Percentiles rank a stretch among this genome's conserved stretches.
Evolutionary conservation across 2,113 vertebrate species (phyloP).

Genomic region (Sceloporus undulatus): DNA sequence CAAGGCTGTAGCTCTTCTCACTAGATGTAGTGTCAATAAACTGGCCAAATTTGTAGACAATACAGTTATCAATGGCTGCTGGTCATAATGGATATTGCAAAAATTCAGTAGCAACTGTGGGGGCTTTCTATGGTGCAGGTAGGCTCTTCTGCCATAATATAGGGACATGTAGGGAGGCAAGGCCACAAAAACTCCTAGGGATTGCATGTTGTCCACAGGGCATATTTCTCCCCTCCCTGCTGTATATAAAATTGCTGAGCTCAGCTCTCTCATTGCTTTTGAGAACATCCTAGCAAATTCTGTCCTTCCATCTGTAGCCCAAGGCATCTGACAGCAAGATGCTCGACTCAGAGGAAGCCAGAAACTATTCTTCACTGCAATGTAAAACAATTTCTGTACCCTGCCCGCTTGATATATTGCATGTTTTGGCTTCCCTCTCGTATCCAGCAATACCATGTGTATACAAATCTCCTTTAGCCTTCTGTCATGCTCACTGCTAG

Average conservation of each 20-base stretch:
- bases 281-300: too few relatives aligned
- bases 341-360: neutral
- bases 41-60: neutral
- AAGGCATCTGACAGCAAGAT: neutral
- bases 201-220: too few relatives aligned
- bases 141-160: too few relatives aligned
- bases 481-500: neutral
- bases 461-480: neutral
- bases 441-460: neutral
- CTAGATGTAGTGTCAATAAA: neutral
- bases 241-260: too few relatives aligned
- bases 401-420: neutral
- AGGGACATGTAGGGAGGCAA: too few relatives aligned
- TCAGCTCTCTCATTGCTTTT: too few relatives aligned
- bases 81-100: neutral
- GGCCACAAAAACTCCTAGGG: too few relatives aligned
- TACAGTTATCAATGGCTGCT: neutral
- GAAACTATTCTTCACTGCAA: neutral
- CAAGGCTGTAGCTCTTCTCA: neutral
- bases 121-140: too few relatives aligned
- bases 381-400: neutral
- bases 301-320: too few relatives aligned
- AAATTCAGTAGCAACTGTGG: too few relatives aligned
- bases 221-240: too few relatives aligned
- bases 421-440: constrained; percentile 3